Conservation (phyloP, 2,113 vertebrate genomes). For the Amblyopsis rosae region DNA sequence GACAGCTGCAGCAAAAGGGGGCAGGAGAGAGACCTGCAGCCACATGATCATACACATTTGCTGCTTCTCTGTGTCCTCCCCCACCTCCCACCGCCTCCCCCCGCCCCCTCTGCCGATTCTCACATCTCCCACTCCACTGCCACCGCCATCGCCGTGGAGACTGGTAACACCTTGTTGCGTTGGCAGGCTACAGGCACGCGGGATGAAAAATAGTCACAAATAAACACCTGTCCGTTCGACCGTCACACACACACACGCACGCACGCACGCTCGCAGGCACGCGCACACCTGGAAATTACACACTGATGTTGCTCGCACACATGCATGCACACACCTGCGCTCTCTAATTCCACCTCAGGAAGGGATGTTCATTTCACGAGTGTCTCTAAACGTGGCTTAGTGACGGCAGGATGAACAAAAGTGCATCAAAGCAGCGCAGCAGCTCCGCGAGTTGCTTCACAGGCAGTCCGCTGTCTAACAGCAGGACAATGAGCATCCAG, state of each 20-base stretch:
- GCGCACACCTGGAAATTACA: background rate
- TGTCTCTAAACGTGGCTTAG: slow-evolving; percentile 45
- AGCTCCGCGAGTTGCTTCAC: too few species aligned
- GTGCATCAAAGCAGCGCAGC: slow-evolving; percentile 38
- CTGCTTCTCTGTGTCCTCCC: slow-evolving; percentile 29
- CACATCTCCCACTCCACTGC: slow-evolving; percentile 26
- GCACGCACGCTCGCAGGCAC: slow-evolving; percentile 1
- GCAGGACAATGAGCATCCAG: too few species aligned
- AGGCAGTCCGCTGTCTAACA: too few species aligned
- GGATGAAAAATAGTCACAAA: slow-evolving; percentile 1
- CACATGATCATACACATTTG: slow-evolving; percentile 70
- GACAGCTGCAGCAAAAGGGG: slow-evolving; percentile 72
- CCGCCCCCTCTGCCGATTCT: slow-evolving; percentile 19
- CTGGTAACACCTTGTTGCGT: slow-evolving; percentile 42
- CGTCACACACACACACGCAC: slow-evolving; percentile 3
- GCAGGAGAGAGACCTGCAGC: slow-evolving; percentile 60
- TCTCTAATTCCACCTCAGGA: slow-evolving; percentile 13
- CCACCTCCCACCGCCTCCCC: background rate
- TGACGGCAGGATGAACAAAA: slow-evolving; percentile 26
- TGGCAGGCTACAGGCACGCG: slow-evolving; percentile 15
- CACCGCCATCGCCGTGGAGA: slow-evolving; percentile 45
- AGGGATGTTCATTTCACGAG: slow-evolving; percentile 15
- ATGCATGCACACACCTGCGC: slow-evolving; percentile 30
- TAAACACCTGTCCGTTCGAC: background rate
- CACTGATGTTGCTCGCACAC: background rate